Base-by-base conservation (phyloP, 2,113 vertebrate species). In the Kobus ellipsiprymnus region DNA sequence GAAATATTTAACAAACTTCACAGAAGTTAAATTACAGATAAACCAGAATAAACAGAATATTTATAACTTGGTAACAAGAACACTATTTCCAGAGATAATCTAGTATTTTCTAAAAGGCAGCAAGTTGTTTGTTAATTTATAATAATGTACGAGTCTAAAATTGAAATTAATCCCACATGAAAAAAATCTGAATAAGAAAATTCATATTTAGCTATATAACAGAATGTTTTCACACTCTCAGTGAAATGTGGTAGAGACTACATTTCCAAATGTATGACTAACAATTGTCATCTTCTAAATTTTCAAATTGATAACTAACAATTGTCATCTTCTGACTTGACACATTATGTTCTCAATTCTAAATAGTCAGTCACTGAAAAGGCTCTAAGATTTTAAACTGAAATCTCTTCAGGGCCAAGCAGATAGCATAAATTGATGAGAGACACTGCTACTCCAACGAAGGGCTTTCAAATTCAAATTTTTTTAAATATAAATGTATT, bases 171-270 rank as follows among this genome's bases (percentile, higher is more conserved):
- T 89, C 52, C 44, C 57, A 94, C 97, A 97, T 97, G 93, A 97
- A 97, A 96, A 97, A 98, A 98, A 77, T 97, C 86, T 97, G 62
- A 97, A 96, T 97, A 95, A 97, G 97, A 98, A 97, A 97, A 94
- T 97, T 97, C 78, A 50, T 95, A 84, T 91, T 94, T 92, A 96
- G 91, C 97, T 94, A 95, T 90, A 93, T 88, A 97, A 97, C 85
- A 93, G 96, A 83, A 67, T 96, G 86, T 95, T 97, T 97, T 98
- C 96, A 97, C 40, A 91, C 96, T 94, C 88, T 89, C 93, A 96
- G 85, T 93, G 52, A 97, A 97, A 97, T 96, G 96, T 97, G 95
- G 60, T 89, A 97, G 96, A 91, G 92, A 97, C 90, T 95, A 94
- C 97, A 96, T 95, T 97, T 97, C 96, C 77, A 97, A 97, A 96